Conservation (phyloP, 2,113 vertebrate species). For the Lonchura striata region DNA sequence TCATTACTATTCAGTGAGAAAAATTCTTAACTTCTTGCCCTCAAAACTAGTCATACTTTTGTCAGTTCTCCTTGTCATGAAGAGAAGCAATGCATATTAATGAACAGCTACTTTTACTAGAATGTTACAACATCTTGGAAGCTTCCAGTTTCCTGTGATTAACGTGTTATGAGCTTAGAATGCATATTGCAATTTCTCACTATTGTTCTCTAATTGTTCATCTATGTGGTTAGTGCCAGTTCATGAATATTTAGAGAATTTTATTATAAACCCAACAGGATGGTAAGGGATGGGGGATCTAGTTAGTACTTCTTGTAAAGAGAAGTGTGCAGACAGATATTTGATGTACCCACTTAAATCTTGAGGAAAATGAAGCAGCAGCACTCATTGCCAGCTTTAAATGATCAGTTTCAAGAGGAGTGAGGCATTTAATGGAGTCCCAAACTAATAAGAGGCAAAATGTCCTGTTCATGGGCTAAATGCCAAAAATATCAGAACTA, state of each 20-base stretch:
- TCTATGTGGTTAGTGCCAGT: neutral
- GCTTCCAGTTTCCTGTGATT: neutral
- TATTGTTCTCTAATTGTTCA: neutral
- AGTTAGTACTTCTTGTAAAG: neutral
- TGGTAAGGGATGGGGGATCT: neutral
- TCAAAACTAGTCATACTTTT: conserved; percentile 27
- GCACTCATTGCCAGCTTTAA: neutral
- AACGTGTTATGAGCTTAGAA: neutral
- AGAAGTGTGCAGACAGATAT: neutral
- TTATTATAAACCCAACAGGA: neutral
- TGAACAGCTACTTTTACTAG: neutral
- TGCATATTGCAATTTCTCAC: neutral
- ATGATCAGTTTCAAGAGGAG: neutral
- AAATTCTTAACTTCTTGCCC: neutral
- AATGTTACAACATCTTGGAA: neutral
- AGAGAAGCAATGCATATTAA: neutral
- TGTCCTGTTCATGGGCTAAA: neutral
- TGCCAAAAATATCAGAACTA: neutral
- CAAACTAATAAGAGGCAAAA: neutral
- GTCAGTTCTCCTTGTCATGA: conserved; percentile 1
- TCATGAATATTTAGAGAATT: conserved; percentile 12
- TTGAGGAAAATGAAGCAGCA: neutral
- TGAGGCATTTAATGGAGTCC: neutral
- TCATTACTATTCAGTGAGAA: neutral
- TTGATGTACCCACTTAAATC: neutral